These are phyloP conservation scores for Salvelinus fontinalis DNA, from an alignment of 2,113 vertebrate species.

Conservation along the genomic window DNA sequence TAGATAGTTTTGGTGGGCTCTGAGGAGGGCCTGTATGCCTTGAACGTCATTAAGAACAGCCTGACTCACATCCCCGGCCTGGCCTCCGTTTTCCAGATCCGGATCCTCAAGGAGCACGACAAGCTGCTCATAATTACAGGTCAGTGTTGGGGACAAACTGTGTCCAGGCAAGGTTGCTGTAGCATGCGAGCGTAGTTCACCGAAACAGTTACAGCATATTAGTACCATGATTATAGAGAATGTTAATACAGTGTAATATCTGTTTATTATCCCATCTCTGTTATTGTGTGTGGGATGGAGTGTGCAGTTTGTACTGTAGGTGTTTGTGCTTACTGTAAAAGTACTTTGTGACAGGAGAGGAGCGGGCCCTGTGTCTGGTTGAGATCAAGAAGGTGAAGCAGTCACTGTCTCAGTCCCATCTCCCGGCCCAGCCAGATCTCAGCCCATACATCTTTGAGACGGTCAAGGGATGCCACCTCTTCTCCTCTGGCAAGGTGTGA, in stretches of 20 bases:
- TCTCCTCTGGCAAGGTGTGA: conserved; percentile 91
- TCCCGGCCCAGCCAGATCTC: conserved; percentile 92
- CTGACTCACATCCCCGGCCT: conserved; percentile 93
- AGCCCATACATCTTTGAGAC: conserved; percentile 90
- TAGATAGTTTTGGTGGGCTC: conserved; percentile 96
- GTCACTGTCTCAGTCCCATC: conserved; percentile 95
- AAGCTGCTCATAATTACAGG: conserved; percentile 98
- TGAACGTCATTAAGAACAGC: conserved; percentile 97
- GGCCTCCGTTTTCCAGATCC: conserved; percentile 95
- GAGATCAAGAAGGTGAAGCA: conserved; percentile 98
- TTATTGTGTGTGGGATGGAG: too few relatives aligned
- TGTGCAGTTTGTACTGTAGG: too few relatives aligned
- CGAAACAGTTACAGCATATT: too few relatives aligned
- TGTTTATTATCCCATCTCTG: too few relatives aligned
- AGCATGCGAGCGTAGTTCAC: too few relatives aligned
- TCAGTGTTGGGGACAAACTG: conserved; percentile 42
- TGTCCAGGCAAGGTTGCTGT: background rate
- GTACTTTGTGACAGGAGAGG: conserved; percentile 78
- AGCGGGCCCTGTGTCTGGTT: conserved; percentile 90
- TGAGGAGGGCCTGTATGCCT: conserved; percentile 94
- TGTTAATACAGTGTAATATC: too few relatives aligned
- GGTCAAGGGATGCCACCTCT: conserved; percentile 96
- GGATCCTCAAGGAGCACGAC: conserved; percentile 95
- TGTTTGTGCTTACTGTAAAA: too few relatives aligned
- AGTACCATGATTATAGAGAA: too few relatives aligned